Base-by-base conservation (phyloP, 1,140 invertebrate genomes). In the Caenorhabditis inopinata region DNA sequence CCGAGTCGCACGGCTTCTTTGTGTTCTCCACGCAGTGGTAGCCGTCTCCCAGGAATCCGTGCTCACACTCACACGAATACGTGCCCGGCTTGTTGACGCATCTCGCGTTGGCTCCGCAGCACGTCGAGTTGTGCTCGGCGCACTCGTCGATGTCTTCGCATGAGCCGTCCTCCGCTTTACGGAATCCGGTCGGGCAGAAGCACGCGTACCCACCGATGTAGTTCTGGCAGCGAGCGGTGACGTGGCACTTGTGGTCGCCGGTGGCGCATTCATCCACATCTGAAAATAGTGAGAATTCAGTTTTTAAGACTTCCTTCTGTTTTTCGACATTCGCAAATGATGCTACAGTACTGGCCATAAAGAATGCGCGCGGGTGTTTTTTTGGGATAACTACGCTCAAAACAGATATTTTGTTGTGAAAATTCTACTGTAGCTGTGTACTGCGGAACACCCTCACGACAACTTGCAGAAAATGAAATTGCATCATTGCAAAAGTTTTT, bases 61-160 rank as follows among this genome's bases (percentile, higher is more conserved):
- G 94, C 90, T 94, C 95, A 90, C 95, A 97, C 85, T 94, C 93
- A 91, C 96, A 97, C 89, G 94, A 93, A 91, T 95, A 97, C 90
- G 94, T 94, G 85, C 96, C 96, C 82, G 96, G 92, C 80, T 95
- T 95, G 91, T 97, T 97, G 84, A 94, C 96, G 91, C 96, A 97
- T 89, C 95, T 94, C 77, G 95, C 94, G 91, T 97, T 96, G 86
- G 95, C 94, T 91, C 96, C 94, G 91, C 96, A 97, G 86, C 95
- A 95, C 84, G 94, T 92, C 89, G 94, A 82, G 47, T 83, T 94
- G 25, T 83, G 74, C 47, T 86, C 86, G 91, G 95, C 96, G 91
- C 96, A 97, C 91, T 97, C 96, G 91, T 97, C 96, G 90, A 96
- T 94, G 90, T 97, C 96, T 95, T 81, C 73, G 46, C 85, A 86